Evolutionary conservation across 2,113 vertebrate species (phyloP).

Genomic region (Alouatta palliata): DNA sequence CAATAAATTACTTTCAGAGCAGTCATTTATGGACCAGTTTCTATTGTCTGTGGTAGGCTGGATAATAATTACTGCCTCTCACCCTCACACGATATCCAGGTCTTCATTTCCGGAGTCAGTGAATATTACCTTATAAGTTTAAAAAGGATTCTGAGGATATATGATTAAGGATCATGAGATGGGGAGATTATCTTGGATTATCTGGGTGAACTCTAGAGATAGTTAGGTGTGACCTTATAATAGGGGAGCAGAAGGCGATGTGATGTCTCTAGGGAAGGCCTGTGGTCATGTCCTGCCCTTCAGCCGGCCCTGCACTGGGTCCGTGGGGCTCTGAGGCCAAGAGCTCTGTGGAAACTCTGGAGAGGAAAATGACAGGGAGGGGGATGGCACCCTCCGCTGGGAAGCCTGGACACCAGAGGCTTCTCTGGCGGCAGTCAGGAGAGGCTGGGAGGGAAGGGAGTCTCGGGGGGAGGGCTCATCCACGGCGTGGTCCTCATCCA

Average conservation of each 20-base stretch:
- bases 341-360: constrained; percentile 47
- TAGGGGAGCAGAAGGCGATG: neutral
- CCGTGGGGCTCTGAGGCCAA: neutral
- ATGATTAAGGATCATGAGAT: neutral
- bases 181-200: neutral
- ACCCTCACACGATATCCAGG: neutral
- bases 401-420: neutral
- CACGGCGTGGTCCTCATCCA: constrained; percentile 76
- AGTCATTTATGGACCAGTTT: neutral
- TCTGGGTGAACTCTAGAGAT: neutral
- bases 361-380: constrained; percentile 45
- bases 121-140: neutral
- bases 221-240: neutral
- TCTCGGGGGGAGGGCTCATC: constrained; percentile 68
- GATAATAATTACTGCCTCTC: neutral
- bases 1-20: neutral
- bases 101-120: neutral
- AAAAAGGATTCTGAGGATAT: neutral
- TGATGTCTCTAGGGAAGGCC: neutral
- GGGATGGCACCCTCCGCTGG: constrained; percentile 30
- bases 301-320: neutral
- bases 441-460: constrained; percentile 11
- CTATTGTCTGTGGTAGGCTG: neutral
- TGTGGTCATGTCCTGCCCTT: neutral
- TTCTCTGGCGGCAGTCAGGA: neutral